phyloP scores from a whole-genome alignment of 1,140 invertebrate genomes.

The Camponotus pennsylvanicus region DNA sequence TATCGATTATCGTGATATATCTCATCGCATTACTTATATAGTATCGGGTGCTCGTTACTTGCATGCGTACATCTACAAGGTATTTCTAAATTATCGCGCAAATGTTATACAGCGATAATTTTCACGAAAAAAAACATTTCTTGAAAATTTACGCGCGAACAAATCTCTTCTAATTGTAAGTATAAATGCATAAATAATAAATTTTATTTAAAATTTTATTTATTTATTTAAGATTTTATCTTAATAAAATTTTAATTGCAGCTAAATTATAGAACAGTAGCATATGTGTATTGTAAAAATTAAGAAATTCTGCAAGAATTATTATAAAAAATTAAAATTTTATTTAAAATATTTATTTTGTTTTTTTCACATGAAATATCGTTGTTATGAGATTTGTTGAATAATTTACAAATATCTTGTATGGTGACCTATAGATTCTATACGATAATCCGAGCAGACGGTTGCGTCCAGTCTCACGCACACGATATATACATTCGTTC shows the following conservation, averaged over 20 bases:
- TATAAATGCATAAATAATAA: not conserved
- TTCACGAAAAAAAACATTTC: not conserved
- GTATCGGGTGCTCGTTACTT: slow-evolving; percentile 31
- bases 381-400: not conserved
- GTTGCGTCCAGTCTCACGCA: slow-evolving; percentile 78
- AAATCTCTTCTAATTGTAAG: not conserved
- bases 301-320: not conserved
- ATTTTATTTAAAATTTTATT: not conserved
- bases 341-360: not conserved
- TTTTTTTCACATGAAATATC: slow-evolving; percentile 5
- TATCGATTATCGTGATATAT: slow-evolving; percentile 74
- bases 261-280: not conserved
- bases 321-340: not conserved
- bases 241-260: not conserved
- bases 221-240: not conserved
- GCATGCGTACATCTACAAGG: slow-evolving; percentile 14
- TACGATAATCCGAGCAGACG: slow-evolving; percentile 56
- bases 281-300: not conserved
- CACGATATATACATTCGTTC: slow-evolving; percentile 74
- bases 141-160: not conserved
- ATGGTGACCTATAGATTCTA: slow-evolving; percentile 51
- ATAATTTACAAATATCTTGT: slow-evolving; percentile 11
- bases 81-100: not conserved
- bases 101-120: not conserved
- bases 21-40: slow-evolving; percentile 44